phyloP scores from a whole-genome alignment of 2,113 vertebrate genomes.

The Podilymbus podiceps region DNA sequence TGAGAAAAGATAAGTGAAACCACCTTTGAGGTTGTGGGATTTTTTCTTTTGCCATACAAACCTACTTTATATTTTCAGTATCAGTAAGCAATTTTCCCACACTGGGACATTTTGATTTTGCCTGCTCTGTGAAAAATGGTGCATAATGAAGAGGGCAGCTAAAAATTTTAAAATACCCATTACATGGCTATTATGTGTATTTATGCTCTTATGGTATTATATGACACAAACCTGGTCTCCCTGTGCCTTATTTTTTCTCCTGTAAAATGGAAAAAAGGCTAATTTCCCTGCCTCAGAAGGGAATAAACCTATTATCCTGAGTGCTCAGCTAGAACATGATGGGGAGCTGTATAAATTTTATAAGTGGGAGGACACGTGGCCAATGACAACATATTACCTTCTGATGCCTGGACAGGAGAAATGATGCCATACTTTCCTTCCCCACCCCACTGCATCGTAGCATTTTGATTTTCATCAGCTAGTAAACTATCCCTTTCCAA shows the following conservation, averaged over 20 bases:
- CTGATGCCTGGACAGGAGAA: neutral
- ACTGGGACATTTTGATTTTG: neutral
- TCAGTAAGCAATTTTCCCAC: neutral
- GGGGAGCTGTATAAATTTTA: neutral
- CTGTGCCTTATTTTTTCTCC: neutral
- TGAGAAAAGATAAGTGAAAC: conserved; percentile 3
- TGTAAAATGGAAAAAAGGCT: neutral
- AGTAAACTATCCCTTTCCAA: neutral
- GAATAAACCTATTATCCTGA: neutral
- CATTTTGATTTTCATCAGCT: neutral
- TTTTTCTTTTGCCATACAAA: neutral
- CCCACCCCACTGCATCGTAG: accelerated
- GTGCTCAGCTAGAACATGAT: neutral
- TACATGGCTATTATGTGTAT: neutral
- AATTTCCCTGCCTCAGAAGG: neutral
- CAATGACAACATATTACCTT: neutral
- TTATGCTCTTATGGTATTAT: neutral
- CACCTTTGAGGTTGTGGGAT: neutral
- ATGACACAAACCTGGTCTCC: neutral
- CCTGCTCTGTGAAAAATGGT: neutral
- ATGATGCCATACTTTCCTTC: neutral
- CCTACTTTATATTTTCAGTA: neutral
- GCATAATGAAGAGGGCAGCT: neutral
- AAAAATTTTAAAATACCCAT: neutral
- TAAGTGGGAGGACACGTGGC: neutral